Percentiles rank a stretch among this genome's conserved stretches.
phyloP scores from a whole-genome alignment of 2,888 invertebrate species.

The Melinaea marsaeus region DNA sequence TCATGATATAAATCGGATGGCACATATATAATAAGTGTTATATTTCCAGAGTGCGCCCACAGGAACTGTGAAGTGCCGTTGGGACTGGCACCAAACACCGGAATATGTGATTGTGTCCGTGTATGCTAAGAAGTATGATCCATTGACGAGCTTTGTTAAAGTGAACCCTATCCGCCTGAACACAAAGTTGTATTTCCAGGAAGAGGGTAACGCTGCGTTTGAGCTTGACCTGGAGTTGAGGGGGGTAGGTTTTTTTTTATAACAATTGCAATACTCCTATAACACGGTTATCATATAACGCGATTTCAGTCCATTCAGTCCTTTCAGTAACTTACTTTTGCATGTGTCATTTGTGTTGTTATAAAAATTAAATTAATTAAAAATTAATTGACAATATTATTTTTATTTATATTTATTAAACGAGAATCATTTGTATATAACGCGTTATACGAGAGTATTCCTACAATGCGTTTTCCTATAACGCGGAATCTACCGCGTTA shows the following conservation, averaged over 20 bases:
- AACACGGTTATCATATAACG: too few species aligned
- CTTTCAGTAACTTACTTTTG: too few species aligned
- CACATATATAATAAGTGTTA: background rate
- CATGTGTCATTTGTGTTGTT: too few species aligned
- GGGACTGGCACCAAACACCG: slow-evolving; percentile 97
- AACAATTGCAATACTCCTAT: background rate
- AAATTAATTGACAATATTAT: too few species aligned
- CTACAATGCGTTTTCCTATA: too few species aligned
- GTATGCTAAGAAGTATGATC: slow-evolving; percentile 94
- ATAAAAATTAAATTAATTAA: too few species aligned
- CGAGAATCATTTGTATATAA: too few species aligned
- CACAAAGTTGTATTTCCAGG: slow-evolving; percentile 86
- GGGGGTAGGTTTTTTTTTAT: slow-evolving; percentile 81
- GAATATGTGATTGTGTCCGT: slow-evolving; percentile 90
- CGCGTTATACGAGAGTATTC: too few species aligned
- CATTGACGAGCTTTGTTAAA: slow-evolving; percentile 84
- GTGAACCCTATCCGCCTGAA: slow-evolving; percentile 90
- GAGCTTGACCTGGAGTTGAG: slow-evolving; percentile 86
- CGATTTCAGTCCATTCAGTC: too few species aligned
- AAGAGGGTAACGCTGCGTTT: slow-evolving; percentile 83
- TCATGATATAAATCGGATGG: too few species aligned
- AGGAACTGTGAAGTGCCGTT: slow-evolving; percentile 83
- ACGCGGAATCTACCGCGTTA: too few species aligned
- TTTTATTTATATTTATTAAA: too few species aligned
- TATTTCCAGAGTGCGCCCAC: slow-evolving; percentile 72